Conservation (phyloP, 2,888 invertebrate genomes). For the Encarsia formosa region DNA sequence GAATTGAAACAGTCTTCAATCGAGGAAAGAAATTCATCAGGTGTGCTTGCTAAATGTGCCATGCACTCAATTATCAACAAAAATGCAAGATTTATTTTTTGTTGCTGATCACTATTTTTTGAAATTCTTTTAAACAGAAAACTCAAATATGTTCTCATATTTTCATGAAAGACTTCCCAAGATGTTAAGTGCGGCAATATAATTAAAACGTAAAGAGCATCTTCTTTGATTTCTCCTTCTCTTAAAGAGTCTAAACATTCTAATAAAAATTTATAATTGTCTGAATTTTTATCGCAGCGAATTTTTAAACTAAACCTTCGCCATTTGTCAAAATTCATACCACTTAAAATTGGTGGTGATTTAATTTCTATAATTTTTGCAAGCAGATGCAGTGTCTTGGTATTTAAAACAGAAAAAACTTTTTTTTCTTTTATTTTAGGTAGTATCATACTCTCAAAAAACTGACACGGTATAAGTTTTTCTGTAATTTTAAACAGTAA, state of each 20-base stretch:
- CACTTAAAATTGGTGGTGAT: conserved; percentile 60
- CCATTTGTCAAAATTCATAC: conserved; percentile 62
- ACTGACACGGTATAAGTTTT: conserved; percentile 62
- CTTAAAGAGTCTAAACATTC: conserved; percentile 34
- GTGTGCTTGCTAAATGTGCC: conserved; percentile 55
- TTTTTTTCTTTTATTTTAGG: conserved; percentile 64
- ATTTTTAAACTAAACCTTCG: conserved; percentile 60
- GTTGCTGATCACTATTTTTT: conserved; percentile 11
- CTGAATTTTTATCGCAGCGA: conserved; percentile 45
- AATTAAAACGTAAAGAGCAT: conserved; percentile 37
- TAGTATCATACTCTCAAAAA: conserved; percentile 70
- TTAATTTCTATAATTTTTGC: conserved; percentile 66
- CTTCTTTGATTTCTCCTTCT: conserved; percentile 30
- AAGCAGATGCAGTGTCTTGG: conserved; percentile 58
- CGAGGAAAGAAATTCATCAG: conserved; percentile 40
- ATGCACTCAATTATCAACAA: conserved; percentile 60
- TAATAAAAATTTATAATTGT: conserved; percentile 32
- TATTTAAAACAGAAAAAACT: conserved; percentile 55
- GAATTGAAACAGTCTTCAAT: conserved; percentile 29
- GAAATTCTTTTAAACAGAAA: conserved; percentile 32
- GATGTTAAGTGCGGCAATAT: conserved; percentile 42
- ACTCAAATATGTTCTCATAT: conserved; percentile 31
- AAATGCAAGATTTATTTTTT: conserved; percentile 48
- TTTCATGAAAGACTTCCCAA: conserved; percentile 30
- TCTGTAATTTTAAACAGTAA: conserved; percentile 64